Percentiles rank a stretch among this genome's conserved stretches.
phyloP scores from a whole-genome alignment of 2,797 vertebrate species.

The Telmatherina bonti region DNA sequence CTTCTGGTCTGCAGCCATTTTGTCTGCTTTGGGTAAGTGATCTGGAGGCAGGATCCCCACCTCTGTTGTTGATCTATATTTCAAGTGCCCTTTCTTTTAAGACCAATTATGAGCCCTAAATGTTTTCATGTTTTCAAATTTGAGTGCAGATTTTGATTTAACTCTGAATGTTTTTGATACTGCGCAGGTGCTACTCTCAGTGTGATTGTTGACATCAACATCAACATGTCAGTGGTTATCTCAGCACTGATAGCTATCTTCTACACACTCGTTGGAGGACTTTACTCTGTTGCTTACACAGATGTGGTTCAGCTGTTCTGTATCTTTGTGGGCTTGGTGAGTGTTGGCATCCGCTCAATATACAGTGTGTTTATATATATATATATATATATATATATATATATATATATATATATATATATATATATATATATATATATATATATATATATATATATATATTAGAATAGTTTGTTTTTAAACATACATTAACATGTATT shows the following conservation, averaged over 20 bases:
- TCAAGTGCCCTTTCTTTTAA: not conserved
- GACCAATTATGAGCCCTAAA: not conserved
- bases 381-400: too few relatives aligned
- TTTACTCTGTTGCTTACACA: constrained; percentile 97
- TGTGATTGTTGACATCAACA: constrained; percentile 93
- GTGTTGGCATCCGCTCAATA: constrained; percentile 49
- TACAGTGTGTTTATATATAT: too few relatives aligned
- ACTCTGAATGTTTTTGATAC: not conserved
- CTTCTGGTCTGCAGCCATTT: constrained; percentile 98
- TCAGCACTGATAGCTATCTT: constrained; percentile 94
- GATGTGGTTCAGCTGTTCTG: constrained; percentile 98
- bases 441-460: too few relatives aligned
- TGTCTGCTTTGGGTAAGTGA: constrained; percentile 93
- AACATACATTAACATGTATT: not conserved
- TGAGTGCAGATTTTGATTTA: not conserved
- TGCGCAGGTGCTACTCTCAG: constrained; percentile 93
- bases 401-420: too few relatives aligned
- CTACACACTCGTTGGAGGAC: constrained; percentile 94
- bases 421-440: too few relatives aligned
- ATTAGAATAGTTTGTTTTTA: too few relatives aligned
- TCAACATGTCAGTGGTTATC: constrained; percentile 91
- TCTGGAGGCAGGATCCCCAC: not conserved
- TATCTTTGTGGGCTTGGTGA: constrained; percentile 96
- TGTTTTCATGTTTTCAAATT: not conserved
- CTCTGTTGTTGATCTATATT: not conserved